Conservation (phyloP, 2,113 vertebrate species). For the Amphiprion percula region DNA sequence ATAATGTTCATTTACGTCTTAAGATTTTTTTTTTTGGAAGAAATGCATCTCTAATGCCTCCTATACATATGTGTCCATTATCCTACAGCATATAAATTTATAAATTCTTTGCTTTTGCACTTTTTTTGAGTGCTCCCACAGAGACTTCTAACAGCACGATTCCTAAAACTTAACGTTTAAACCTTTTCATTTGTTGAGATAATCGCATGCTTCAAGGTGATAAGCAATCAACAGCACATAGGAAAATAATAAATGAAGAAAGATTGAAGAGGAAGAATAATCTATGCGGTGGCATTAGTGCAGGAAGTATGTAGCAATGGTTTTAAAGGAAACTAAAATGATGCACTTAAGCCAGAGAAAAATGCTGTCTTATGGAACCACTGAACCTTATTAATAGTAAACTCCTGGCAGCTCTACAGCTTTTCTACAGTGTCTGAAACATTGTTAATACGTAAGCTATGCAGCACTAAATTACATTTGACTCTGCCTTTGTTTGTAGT, state of each 20-base stretch:
- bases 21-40: not conserved
- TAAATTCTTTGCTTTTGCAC: constrained; percentile 21
- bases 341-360: not conserved
- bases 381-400: too few species aligned
- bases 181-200: constrained; percentile 11
- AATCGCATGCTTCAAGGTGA: constrained; percentile 29
- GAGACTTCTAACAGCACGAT: not conserved
- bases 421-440: not conserved
- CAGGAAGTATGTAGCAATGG: not conserved
- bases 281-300: not conserved
- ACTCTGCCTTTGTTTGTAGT: not conserved
- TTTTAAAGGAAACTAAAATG: not conserved
- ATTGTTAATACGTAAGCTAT: not conserved
- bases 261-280: not conserved
- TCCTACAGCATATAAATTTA: not conserved
- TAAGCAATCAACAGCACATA: constrained; percentile 1
- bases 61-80: constrained; percentile 1
- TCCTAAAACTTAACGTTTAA: constrained; percentile 26
- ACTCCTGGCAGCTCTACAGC: not conserved
- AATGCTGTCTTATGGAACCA: too few species aligned
- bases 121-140: constrained; percentile 2
- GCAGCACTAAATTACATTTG: not conserved
- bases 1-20: constrained; percentile 3
- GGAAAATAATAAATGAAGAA: constrained; percentile 21
- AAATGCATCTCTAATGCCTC: not conserved